Base-by-base conservation (phyloP, 2,113 vertebrate species). In the Carollia perspicillata region DNA sequence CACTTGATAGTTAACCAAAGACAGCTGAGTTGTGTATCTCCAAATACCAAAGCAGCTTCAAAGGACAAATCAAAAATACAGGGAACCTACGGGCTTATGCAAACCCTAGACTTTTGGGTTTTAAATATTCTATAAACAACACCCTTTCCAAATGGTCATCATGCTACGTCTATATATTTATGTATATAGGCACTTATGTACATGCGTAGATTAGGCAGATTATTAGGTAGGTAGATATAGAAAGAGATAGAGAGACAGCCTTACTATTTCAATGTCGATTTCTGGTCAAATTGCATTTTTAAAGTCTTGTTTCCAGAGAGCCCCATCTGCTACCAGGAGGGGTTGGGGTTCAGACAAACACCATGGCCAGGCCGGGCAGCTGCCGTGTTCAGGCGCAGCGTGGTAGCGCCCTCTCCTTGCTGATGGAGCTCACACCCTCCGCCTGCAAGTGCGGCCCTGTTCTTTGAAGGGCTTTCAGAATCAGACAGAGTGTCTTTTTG, bases 401-500 rank as follows among this genome's bases (percentile, higher is more conserved):
- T 14, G 23, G 0, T 5, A 37, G 8, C 10, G 23, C 17, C 30
- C 23, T 51, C 90, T 51, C 17, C 79, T 53, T 47, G 18, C 30
- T 26, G 17, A 18, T 23, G 44, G 5, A 77, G 30, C 26, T 3
- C 74, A 30, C 5, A 2, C 17, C 20, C 55, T 40, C 10, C 8
- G 35, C 26, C 78, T 47, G 6, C 13, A 68, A 81, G 13, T 40
- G 4, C 80, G 49, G 58, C 22, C 89, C 26, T 6, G 20, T 7
- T 10, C 60, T 94, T 65, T 37, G 49, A 93, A 93, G 42, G 35
- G 8, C 44, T 90, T 92, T 94, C 60, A 80, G 42, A 86, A 95
- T 85, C n/a, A 72, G 51, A 95, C 6, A 81, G 58, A 47, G 12
- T 37, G 9, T 75, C 37, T 66, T 86, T 91, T 75, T 20, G 18